Conservation (phyloP, 2,888 invertebrate genomes). For the Ophraella communa region DNA sequence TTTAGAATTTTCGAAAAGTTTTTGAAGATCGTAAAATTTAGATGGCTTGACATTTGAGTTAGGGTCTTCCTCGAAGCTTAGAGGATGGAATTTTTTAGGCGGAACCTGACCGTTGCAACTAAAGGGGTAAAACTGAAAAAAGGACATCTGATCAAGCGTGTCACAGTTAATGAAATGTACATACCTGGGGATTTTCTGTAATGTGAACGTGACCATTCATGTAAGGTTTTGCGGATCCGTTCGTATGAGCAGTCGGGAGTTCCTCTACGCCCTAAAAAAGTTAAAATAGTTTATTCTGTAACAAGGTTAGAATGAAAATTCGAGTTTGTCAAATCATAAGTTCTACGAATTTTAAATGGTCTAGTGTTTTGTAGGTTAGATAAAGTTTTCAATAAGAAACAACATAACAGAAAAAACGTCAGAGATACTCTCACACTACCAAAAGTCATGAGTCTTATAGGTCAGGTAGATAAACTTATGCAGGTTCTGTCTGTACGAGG, state of each 20-base stretch:
- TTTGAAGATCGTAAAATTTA: slow-evolving; percentile 48
- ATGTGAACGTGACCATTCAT: slow-evolving; percentile 66
- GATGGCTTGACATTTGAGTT: slow-evolving; percentile 53
- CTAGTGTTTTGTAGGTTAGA: too few relatives aligned
- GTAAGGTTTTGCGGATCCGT: slow-evolving; percentile 61
- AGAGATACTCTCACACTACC: too few relatives aligned
- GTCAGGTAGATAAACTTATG: too few relatives aligned
- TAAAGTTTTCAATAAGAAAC: too few relatives aligned
- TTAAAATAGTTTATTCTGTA: too few relatives aligned
- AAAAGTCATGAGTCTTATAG: too few relatives aligned
- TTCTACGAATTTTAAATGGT: too few relatives aligned
- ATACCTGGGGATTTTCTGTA: slow-evolving; percentile 74
- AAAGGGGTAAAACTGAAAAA: slow-evolving; percentile 47
- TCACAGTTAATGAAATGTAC: slow-evolving; percentile 36
- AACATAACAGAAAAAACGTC: too few relatives aligned
- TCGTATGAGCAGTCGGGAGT: slow-evolving; percentile 62
- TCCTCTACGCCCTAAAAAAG: slow-evolving; percentile 57
- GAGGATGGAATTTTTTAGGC: slow-evolving; percentile 37
- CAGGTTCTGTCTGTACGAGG: too few relatives aligned
- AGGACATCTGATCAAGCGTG: slow-evolving; percentile 2
- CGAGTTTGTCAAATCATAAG: too few relatives aligned
- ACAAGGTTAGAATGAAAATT: too few relatives aligned
- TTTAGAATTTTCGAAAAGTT: slow-evolving; percentile 46
- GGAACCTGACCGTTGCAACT: slow-evolving; percentile 43
- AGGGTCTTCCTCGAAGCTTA: slow-evolving; percentile 50